A percentile compares a stretch with the other conserved stretches of the same genome.
Evolutionary conservation across 2,797 vertebrate genomes (phyloP).

Genomic region (Mus spretus): DNA sequence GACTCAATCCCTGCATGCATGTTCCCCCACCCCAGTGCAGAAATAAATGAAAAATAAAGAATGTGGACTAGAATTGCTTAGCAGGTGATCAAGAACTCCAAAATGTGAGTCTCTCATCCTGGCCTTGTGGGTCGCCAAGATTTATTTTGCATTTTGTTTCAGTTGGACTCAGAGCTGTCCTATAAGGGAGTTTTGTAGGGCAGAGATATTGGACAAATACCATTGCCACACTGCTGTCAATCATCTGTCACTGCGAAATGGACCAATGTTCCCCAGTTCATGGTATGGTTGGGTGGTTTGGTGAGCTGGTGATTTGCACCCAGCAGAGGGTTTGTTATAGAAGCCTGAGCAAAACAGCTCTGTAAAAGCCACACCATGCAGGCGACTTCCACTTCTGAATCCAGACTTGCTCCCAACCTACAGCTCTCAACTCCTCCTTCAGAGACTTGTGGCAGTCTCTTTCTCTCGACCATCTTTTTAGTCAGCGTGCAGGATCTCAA

Average conservation of each 20-base stretch:
- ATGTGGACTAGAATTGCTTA: not conserved
- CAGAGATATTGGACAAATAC: not conserved
- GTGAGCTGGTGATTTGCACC: not conserved
- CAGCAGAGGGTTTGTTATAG: not conserved
- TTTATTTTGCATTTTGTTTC: not conserved
- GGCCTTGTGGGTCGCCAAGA: not conserved
- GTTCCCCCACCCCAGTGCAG: not conserved
- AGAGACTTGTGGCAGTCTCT: not conserved
- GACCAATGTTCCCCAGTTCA: not conserved
- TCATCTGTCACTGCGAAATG: not conserved
- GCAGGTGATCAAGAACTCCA: not conserved
- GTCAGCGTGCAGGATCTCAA: not conserved
- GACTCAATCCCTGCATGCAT: not conserved
- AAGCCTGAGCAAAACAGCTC: not conserved
- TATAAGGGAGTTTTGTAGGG: constrained; percentile 6
- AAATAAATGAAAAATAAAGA: not conserved
- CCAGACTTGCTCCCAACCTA: not conserved
- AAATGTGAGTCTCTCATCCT: not conserved
- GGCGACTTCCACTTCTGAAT: not conserved
- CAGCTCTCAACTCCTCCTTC: not conserved
- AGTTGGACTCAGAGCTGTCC: not conserved
- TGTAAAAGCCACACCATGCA: not conserved
- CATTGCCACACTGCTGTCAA: not conserved
- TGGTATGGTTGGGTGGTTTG: not conserved
- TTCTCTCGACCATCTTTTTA: not conserved